These are phyloP conservation scores for Oenanthe oenanthe DNA, from an alignment of 2,113 vertebrate species.

Conservation along the genomic window DNA sequence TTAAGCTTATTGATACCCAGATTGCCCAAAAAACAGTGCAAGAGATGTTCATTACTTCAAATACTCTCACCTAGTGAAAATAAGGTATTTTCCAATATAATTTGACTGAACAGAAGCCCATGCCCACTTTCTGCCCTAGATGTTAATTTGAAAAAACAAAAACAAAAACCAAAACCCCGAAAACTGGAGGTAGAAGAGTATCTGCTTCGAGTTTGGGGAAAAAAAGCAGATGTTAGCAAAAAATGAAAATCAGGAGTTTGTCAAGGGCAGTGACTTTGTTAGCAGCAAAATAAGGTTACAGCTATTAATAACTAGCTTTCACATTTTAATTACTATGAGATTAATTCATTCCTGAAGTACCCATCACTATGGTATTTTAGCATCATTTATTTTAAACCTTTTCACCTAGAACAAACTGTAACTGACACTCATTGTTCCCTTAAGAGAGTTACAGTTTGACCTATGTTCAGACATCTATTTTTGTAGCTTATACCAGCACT, in stretches of 20 bases:
- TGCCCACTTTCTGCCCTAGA: not conserved
- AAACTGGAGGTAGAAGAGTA: not conserved
- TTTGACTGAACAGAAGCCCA: not conserved
- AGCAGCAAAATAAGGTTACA: slow-evolving; percentile 3
- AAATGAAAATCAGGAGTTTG: not conserved
- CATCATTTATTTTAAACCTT: slow-evolving; percentile 7
- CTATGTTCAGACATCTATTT: not conserved
- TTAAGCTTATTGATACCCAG: not conserved
- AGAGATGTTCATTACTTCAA: not conserved
- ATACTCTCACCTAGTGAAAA: not conserved
- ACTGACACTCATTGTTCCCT: not conserved
- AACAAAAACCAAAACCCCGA: not conserved
- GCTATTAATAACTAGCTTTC: slow-evolving; percentile 1
- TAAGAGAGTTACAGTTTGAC: not conserved
- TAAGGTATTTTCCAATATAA: not conserved
- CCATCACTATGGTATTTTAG: not conserved
- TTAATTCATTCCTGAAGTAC: not conserved
- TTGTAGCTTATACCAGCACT: not conserved
- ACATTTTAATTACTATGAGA: slow-evolving; percentile 2
- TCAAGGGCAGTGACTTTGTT: slow-evolving; percentile 14
- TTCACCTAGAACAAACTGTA: slow-evolving; percentile 10
- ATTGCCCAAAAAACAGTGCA: not conserved
- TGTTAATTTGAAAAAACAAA: not conserved
- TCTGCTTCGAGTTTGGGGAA: not conserved
- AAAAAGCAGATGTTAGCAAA: not conserved